Percentiles rank a stretch among this genome's conserved stretches.
phyloP scores from a whole-genome alignment of 2,888 invertebrate species.

The Agrilus biguttatus region DNA sequence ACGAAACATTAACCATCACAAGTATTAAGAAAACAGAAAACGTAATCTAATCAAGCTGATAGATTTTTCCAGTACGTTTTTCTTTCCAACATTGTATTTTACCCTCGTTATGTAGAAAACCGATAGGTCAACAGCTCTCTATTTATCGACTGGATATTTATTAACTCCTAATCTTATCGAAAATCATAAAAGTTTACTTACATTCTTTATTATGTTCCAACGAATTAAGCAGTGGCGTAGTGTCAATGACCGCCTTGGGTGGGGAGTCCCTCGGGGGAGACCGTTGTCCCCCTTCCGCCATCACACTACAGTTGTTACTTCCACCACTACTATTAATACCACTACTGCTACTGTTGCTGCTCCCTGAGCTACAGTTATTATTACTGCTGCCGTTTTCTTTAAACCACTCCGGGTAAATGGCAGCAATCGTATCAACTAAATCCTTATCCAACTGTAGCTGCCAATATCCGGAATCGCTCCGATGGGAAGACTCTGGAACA shows the following conservation, averaged over 20 bases:
- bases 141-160: too few relatives aligned
- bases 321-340: slow-evolving; percentile 13
- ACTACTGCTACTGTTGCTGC: slow-evolving; percentile 12
- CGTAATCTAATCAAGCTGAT: neutral
- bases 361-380: slow-evolving; percentile 12
- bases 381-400: slow-evolving; percentile 34
- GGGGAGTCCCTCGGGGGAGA: slow-evolving; percentile 47
- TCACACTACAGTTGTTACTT: slow-evolving; percentile 5
- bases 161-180: neutral
- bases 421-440: slow-evolving; percentile 80
- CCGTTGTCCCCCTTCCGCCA: slow-evolving; percentile 13
- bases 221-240: slow-evolving; percentile 80
- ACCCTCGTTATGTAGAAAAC: too few relatives aligned
- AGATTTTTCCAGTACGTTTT: too few relatives aligned
- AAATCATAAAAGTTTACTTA: slow-evolving; percentile 41
- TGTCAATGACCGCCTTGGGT: slow-evolving; percentile 86
- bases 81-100: too few relatives aligned
- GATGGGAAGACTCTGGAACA: slow-evolving; percentile 51
- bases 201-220: slow-evolving; percentile 98
- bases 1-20: too few relatives aligned
- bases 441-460: slow-evolving; percentile 86
- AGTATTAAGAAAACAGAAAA: neutral
- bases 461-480: slow-evolving; percentile 64
- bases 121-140: too few relatives aligned
- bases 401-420: slow-evolving; percentile 91